Evolutionary conservation across 1,140 invertebrate species (phyloP).

Genomic region (Antheraea pernyi): DNA sequence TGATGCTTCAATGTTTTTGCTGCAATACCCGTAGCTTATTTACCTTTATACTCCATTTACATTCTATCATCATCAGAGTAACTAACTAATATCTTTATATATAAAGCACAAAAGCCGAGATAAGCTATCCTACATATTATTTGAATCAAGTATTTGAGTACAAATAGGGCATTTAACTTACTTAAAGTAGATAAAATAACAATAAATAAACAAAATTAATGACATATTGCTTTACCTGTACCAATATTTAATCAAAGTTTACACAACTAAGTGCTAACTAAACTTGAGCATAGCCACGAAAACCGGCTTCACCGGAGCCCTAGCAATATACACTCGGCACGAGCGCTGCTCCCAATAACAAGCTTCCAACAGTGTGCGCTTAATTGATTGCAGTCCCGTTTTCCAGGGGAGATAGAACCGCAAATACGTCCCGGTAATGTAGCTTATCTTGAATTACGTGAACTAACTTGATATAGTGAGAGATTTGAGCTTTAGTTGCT

Average conservation of each 20-base stretch:
- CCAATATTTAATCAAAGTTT: not conserved
- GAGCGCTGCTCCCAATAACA: slow-evolving; percentile 1
- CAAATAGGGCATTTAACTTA: no score
- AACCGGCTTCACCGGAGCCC: slow-evolving; percentile 14
- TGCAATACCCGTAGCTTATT: no score
- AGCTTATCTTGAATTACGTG: not conserved
- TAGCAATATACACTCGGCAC: slow-evolving; percentile 13
- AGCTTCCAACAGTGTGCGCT: not conserved
- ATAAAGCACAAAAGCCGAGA: no score
- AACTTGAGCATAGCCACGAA: slow-evolving; percentile 21
- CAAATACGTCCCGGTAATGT: not conserved
- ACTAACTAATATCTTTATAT: no score
- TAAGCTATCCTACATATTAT: no score
- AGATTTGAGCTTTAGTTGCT: not conserved
- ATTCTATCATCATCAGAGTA: no score
- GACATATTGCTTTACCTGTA: no score
- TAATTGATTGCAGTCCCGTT: slow-evolving; percentile 12
- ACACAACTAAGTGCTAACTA: slow-evolving; percentile 15
- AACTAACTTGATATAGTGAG: not conserved
- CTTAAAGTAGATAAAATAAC: no score
- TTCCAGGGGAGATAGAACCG: not conserved
- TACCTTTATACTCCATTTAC: no score
- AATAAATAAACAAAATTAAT: no score
- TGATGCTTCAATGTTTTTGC: not conserved
- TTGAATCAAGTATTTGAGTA: no score